phyloP scores from a whole-genome alignment of 2,113 vertebrate species.

The Archilochus colubris region DNA sequence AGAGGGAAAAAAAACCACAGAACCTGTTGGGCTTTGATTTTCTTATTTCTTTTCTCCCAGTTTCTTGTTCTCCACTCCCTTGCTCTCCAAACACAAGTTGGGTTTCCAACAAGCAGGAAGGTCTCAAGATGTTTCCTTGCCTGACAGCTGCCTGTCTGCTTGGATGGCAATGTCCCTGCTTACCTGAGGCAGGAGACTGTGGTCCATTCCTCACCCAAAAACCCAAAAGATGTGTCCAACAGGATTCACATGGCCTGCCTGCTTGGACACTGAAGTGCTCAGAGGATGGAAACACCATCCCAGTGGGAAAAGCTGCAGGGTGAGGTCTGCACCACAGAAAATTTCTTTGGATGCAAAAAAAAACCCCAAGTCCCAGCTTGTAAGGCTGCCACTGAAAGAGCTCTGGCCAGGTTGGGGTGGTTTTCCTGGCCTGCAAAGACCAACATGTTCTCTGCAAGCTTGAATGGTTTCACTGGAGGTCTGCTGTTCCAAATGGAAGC shows the following conservation, averaged over 20 bases:
- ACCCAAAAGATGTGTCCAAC: not conserved
- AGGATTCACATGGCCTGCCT: not conserved
- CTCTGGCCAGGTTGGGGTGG: not conserved
- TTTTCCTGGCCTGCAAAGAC: not conserved
- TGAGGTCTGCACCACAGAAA: not conserved
- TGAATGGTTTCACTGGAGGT: not conserved
- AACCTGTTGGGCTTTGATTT: too few species aligned
- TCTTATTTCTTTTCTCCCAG: too few species aligned
- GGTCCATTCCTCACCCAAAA: not conserved
- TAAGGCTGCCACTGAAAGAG: not conserved
- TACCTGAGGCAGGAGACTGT: not conserved
- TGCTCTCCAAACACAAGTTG: too few species aligned
- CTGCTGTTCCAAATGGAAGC: slow-evolving; percentile 53
- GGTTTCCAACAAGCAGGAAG: not conserved
- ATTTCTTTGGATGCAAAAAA: not conserved
- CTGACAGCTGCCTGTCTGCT: not conserved
- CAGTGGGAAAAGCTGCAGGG: not conserved
- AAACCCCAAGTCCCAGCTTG: not conserved
- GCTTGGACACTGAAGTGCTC: not conserved
- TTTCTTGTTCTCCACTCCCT: too few species aligned
- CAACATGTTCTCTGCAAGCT: slow-evolving; percentile 43
- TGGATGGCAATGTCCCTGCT: not conserved
- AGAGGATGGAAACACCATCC: not conserved
- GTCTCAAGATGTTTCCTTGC: not conserved
- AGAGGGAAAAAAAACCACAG: too few species aligned